Percentiles rank a stretch among this genome's conserved stretches.
Conservation (phyloP, 23 tunicate species). For the Aplidium turbinatum region DNA sequence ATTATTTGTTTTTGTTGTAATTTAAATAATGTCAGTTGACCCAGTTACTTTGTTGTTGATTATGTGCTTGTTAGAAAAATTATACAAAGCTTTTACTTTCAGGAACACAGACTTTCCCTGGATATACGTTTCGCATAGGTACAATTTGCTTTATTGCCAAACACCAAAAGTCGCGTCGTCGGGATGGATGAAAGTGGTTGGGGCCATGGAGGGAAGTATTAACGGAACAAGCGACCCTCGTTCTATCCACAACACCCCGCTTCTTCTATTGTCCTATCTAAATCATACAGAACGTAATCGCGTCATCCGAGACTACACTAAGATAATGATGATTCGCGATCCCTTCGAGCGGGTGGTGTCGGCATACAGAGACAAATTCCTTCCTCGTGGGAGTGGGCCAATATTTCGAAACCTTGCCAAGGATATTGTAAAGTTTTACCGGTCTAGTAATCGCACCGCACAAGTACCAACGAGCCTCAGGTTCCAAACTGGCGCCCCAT, state of each 20-base stretch:
- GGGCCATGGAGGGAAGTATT: constrained; percentile 2
- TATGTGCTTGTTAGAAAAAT: no score
- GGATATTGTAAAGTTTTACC: constrained; percentile 6
- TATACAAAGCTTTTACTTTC: not conserved
- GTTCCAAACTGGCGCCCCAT: not conserved
- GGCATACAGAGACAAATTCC: constrained; percentile 50
- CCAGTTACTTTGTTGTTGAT: no score
- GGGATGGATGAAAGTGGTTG: constrained; percentile 44
- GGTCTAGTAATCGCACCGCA: not conserved
- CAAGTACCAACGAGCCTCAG: not conserved
- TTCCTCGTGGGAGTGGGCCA: not conserved
- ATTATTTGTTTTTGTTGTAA: no score
- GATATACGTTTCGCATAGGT: constrained; percentile 29
- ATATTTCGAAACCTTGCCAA: constrained; percentile 27
- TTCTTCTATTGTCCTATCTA: constrained; percentile 25
- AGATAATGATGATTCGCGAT: constrained; percentile 42
- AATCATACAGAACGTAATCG: not conserved
- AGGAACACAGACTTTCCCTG: constrained; percentile 23
- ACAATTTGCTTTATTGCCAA: constrained; percentile 40
- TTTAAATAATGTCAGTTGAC: no score
- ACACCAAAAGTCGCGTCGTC: constrained; percentile 42
- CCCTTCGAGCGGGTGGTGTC: constrained; percentile 55
- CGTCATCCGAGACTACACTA: constrained; percentile 22
- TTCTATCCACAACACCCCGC: constrained; percentile 5
- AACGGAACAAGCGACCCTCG: not conserved